These are phyloP conservation scores for Hemicrepidius hirtus DNA, from an alignment of 2,888 invertebrate species.

Conservation along the genomic window DNA sequence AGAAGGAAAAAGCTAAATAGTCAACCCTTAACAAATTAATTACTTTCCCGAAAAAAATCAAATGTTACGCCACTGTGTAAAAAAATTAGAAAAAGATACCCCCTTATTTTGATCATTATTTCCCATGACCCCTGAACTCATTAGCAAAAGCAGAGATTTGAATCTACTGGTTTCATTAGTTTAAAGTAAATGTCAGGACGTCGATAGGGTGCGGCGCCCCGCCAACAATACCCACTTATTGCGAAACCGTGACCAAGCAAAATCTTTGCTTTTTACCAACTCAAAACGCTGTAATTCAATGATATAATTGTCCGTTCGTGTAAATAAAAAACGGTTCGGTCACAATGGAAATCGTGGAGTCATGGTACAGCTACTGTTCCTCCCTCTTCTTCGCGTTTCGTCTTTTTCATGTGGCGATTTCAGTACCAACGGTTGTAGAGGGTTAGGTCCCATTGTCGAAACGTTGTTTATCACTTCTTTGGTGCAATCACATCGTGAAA, in stretches of 20 bases:
- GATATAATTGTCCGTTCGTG: constrained; percentile 71
- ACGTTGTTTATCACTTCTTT: constrained; percentile 58
- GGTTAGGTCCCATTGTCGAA: constrained; percentile 44
- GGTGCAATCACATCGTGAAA: constrained; percentile 56
- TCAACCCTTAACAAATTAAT: no score
- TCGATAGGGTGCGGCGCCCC: constrained; percentile 63
- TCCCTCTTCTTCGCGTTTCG: constrained; percentile 5
- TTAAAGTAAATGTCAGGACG: constrained; percentile 58
- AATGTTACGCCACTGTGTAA: not conserved
- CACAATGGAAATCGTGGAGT: constrained; percentile 68
- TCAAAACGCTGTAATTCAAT: constrained; percentile 70
- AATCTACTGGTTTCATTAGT: constrained; percentile 64
- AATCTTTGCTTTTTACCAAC: constrained; percentile 67
- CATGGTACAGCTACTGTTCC: constrained; percentile 63
- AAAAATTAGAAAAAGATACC: not conserved
- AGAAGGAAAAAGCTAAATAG: no score
- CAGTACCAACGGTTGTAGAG: constrained; percentile 41
- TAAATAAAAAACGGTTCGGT: constrained; percentile 67
- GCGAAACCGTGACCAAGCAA: constrained; percentile 68
- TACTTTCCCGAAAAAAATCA: no score
- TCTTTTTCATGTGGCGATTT: constrained; percentile 24
- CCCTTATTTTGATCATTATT: constrained; percentile 31
- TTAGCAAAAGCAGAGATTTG: constrained; percentile 55
- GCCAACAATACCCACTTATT: constrained; percentile 68
- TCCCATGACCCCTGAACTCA: constrained; percentile 52